Evolutionary conservation across 2,888 invertebrate species (phyloP).

Genomic region (Limenitis camilla): DNA sequence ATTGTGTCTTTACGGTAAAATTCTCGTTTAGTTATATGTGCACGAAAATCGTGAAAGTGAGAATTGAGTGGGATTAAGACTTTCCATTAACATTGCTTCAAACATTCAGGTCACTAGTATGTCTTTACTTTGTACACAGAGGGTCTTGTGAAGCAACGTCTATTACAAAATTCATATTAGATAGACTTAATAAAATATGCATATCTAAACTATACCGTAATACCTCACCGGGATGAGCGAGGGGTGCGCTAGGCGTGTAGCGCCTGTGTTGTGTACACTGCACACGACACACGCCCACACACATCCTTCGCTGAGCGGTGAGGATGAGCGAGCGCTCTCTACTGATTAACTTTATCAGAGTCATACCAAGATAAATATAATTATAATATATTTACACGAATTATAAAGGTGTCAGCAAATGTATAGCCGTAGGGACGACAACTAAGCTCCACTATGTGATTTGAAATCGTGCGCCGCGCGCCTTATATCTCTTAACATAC

Average conservation of each 20-base stretch:
- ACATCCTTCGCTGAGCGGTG: constrained; percentile 2
- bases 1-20: constrained; percentile 57
- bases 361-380: constrained; percentile 68
- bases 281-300: no score
- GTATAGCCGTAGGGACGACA: constrained; percentile 68
- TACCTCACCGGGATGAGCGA: constrained; percentile 33
- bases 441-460: constrained; percentile 73
- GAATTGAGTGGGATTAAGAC: constrained; percentile 69
- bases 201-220: constrained; percentile 65
- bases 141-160: constrained; percentile 73
- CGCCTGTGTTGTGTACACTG: no score
- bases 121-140: constrained; percentile 73
- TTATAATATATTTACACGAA: constrained; percentile 73
- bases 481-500: constrained; percentile 55
- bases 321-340: constrained; percentile 29
- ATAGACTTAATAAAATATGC: constrained; percentile 74
- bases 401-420: constrained; percentile 69
- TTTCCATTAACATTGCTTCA: constrained; percentile 64
- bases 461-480: constrained; percentile 66
- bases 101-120: constrained; percentile 74
- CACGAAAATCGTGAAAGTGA: constrained; percentile 69
- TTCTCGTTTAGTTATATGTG: constrained; percentile 63
- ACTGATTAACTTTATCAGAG: constrained; percentile 46
- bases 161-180: constrained; percentile 73
- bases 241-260: neutral